Conservation (phyloP, 2,113 vertebrate species). For the Beaufortia kweichowensis region DNA sequence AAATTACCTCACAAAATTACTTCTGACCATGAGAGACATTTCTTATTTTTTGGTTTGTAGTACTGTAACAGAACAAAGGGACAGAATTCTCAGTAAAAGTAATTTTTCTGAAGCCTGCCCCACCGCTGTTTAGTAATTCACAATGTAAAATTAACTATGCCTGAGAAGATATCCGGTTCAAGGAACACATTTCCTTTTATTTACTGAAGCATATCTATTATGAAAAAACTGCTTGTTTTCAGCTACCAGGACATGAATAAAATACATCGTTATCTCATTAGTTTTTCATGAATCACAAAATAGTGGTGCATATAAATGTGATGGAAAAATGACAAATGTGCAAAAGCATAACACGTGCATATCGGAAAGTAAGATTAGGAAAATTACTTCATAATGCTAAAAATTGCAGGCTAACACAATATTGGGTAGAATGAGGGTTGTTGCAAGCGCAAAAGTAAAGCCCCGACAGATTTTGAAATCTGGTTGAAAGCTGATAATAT, state of each 20-base stretch:
- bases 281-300: conserved; percentile 46
- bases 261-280: conserved; percentile 35
- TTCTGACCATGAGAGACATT: not conserved
- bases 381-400: not conserved
- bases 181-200: conserved; percentile 24
- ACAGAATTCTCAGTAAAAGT: not conserved
- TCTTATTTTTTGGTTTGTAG: not conserved
- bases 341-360: not conserved
- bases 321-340: conserved; percentile 14
- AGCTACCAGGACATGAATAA: conserved; percentile 41
- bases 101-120: not conserved
- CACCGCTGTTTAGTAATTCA: not conserved
- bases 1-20: not conserved
- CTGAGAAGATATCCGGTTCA: not conserved
- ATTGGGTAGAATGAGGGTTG: not conserved
- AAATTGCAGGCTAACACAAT: not conserved
- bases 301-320: not conserved
- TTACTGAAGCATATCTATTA: conserved; percentile 48
- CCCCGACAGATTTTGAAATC: not conserved
- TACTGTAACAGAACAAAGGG: not conserved
- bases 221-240: conserved; percentile 35
- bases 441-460: not conserved
- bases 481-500: too few species aligned
- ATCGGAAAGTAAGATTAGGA: not conserved
- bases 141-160: not conserved